Conservation (phyloP, 2,888 invertebrate species). For the Chromoteleia sp. region DNA sequence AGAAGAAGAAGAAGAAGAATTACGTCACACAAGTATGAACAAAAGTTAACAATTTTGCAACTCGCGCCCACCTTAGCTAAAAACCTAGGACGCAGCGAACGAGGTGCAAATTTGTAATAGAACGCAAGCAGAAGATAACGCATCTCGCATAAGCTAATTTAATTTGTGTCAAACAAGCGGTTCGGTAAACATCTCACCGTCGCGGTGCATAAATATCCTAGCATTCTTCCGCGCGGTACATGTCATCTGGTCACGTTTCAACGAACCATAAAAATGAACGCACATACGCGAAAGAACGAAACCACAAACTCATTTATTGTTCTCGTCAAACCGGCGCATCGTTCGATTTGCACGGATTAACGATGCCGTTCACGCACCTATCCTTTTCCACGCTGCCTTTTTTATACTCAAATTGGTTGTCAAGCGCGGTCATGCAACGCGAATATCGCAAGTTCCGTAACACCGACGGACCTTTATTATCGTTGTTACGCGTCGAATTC, state of each 20-base stretch:
- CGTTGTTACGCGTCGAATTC: not conserved
- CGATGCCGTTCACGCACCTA: constrained; percentile 46
- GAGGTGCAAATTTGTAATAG: too few species aligned
- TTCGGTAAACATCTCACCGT: constrained; percentile 15
- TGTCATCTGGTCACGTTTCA: constrained; percentile 18
- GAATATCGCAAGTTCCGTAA: too few species aligned
- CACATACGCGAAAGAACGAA: constrained; percentile 18
- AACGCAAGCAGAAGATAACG: too few species aligned
- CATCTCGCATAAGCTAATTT: too few species aligned
- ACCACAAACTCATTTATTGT: constrained; percentile 49
- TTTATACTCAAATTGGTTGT: constrained; percentile 34
- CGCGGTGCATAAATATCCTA: not conserved
- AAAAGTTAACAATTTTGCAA: too few species aligned
- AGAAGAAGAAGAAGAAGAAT: too few species aligned
- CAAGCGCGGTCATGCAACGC: constrained; percentile 20
- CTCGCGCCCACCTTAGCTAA: too few species aligned
- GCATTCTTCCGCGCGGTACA: constrained; percentile 1
- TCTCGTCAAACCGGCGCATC: constrained; percentile 40
- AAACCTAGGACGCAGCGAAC: too few species aligned
- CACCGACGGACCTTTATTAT: too few species aligned
- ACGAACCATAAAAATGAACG: constrained; percentile 17
- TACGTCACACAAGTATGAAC: too few species aligned
- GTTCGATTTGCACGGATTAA: constrained; percentile 50
- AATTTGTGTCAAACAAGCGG: too few species aligned
- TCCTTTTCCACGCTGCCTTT: constrained; percentile 25